Base-by-base conservation (phyloP, 2,888 invertebrate species). In the Drosophila borealis region DNA sequence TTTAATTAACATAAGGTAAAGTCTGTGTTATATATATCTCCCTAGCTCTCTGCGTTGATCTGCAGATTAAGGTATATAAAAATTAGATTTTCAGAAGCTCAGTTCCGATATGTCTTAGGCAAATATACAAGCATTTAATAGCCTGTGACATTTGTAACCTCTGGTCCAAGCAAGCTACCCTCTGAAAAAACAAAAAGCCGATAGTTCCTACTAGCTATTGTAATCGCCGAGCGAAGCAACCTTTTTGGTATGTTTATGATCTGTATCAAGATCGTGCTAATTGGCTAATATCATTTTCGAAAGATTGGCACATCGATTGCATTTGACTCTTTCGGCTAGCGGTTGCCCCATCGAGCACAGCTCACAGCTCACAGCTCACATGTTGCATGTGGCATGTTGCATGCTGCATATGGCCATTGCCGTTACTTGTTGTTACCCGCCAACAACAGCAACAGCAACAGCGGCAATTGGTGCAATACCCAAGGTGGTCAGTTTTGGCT, bases 221-320 rank as follows among this genome's bases (percentile, higher is more conserved):
- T 21, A 45, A 45, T 45, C n/a, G 29, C n/a, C 13, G n/a, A n/a
- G 13, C 21, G 13, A 13, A 21, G 29, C 33, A 33, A 39, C 6
- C 37, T 10, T n/a, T 25, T 51, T n/a, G 5, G 17, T 14, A 14
- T 21, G 41, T 36, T 42, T 67, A 42, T 63, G 56, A 70, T 70
- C 70, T 39, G 17, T 67, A 67, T 67, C 50, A 42, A 55, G 60
- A 56, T 61, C 61, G 49, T n/a, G 55, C 45, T 69, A 64, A 64
- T 74, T 75, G 50, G 55, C 51, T 17, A 74, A 74, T 70, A 74
- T 75, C 60, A 34, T 48, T 64, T 57, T 14, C 34, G 21, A 33
- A n/a, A 64, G 71, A 65, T 76, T 74, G 77, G 65, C 74, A 76
- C 76, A 74, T 74, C 71, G 74, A 74, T 74, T 76, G 74, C 74